phyloP scores from a whole-genome alignment of 2,113 vertebrate species.

The Semnopithecus entellus region DNA sequence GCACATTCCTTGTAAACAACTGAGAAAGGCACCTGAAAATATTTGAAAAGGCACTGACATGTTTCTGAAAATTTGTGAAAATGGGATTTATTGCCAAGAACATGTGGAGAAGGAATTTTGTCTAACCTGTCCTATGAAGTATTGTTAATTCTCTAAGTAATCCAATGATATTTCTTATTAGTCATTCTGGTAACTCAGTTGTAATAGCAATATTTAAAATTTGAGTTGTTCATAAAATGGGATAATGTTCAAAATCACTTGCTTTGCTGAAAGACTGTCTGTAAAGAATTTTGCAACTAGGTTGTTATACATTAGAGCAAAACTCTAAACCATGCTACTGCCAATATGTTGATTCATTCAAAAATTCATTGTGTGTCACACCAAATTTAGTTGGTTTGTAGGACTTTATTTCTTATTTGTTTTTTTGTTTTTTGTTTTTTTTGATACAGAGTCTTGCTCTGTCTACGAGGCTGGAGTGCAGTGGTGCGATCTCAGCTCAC shows the following conservation, averaged over 20 bases:
- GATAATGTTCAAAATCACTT: not conserved
- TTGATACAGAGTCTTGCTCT: too few relatives aligned
- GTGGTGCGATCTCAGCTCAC: too few relatives aligned
- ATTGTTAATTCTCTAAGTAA: not conserved
- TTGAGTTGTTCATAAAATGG: not conserved
- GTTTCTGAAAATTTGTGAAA: constrained; percentile 15
- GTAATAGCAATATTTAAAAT: constrained; percentile 32
- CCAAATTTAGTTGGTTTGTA: not conserved
- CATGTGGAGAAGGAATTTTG: constrained; percentile 21
- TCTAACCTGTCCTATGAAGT: not conserved
- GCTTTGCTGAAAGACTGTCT: not conserved
- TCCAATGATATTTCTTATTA: not conserved
- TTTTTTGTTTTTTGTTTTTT: too few relatives aligned
- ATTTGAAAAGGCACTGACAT: not conserved
- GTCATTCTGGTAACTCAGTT: constrained; percentile 16
- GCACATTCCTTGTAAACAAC: constrained; percentile 62
- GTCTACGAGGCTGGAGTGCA: too few relatives aligned
- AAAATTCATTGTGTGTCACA: not conserved
- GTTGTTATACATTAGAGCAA: not conserved
- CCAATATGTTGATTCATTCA: not conserved
- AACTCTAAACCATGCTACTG: not conserved
- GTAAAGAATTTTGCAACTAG: not conserved
- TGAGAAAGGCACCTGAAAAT: constrained; percentile 40
- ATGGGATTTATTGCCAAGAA: not conserved
- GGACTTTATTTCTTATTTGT: not conserved